Conservation (phyloP, 1,140 invertebrate species). For the Heliconius himera region DNA sequence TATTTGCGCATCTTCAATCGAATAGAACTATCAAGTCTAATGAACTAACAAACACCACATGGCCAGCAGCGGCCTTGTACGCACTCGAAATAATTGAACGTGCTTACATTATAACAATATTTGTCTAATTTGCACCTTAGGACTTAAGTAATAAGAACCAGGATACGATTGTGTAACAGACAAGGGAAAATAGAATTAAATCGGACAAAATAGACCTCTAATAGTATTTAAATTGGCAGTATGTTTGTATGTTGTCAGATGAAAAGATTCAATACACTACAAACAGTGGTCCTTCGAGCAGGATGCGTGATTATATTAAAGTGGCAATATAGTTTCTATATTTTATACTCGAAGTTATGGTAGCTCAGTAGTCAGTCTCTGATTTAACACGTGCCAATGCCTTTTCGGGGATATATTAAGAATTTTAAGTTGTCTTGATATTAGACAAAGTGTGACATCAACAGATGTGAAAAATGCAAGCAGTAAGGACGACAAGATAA, state of each 20-base stretch:
- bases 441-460: background rate
- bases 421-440: background rate
- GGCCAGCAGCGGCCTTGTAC: slow-evolving; percentile 36
- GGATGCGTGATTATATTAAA: background rate
- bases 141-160: slow-evolving; percentile 2
- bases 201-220: slow-evolving; percentile 1
- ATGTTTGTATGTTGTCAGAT: background rate
- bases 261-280: background rate
- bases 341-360: background rate
- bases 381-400: background rate
- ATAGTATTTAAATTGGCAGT: slow-evolving; percentile 1
- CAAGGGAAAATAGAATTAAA: background rate
- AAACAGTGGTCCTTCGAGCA: slow-evolving; percentile 15
- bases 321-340: background rate
- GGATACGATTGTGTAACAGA: background rate
- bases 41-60: slow-evolving; percentile 41
- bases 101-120: background rate
- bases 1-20: slow-evolving; percentile 15
- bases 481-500: no score
- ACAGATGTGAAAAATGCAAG: no score
- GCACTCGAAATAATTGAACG: slow-evolving; percentile 40
- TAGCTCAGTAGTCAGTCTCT: background rate
- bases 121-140: background rate
- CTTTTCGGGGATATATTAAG: background rate
- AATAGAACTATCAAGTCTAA: slow-evolving; percentile 25